Evolutionary conservation across 2,888 invertebrate species (phyloP), one percentile per base, ranked within the genome.

Genomic region (Rosalia funebris): DNA sequence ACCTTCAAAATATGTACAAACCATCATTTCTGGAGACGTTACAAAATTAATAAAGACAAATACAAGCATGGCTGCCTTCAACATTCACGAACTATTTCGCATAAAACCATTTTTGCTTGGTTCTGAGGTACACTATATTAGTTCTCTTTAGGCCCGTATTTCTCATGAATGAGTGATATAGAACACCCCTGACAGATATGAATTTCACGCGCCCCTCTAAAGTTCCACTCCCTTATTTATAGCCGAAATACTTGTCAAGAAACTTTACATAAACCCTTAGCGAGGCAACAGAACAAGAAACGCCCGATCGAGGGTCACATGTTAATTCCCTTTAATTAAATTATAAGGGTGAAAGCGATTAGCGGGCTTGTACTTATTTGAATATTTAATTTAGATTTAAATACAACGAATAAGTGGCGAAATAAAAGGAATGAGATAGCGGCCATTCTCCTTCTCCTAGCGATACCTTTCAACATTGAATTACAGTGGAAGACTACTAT

Each of bases 251-350:
- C 53, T 42, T 42, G 42, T 32, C 17, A 39, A 19, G 53, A 42
- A 32, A 53, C 42, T 53, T 53, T 53, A 41, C 53, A 31, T 20
- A 42, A 53, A 53, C 31, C 41, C 53, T 25, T 9, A 32, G 42
- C 31, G 41, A 15, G 15, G 53, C 32, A 41, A 42, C 17, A 41
- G 32, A 53, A 32, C 42, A 42, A 53, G 41, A 42, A 15, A 32
- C 17, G 2, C 10, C 50, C 41, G 50, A 48, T 42, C 48, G 32
- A 20, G 52, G 52, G 45, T 42, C 31, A 44, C 37, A 50, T 32
- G 52, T 31, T 37, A 58, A 58, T 58, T 45, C 45, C 45, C 39
- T 58, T 50, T 58, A 58, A 58, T 52, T 58, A 58, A 58, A 52
- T 58, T 58, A 42, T 52, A 45, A 58, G 45, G 52, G 48, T 19